Conservation (phyloP, 2,797 vertebrate species). For the Sternotherus odoratus region DNA sequence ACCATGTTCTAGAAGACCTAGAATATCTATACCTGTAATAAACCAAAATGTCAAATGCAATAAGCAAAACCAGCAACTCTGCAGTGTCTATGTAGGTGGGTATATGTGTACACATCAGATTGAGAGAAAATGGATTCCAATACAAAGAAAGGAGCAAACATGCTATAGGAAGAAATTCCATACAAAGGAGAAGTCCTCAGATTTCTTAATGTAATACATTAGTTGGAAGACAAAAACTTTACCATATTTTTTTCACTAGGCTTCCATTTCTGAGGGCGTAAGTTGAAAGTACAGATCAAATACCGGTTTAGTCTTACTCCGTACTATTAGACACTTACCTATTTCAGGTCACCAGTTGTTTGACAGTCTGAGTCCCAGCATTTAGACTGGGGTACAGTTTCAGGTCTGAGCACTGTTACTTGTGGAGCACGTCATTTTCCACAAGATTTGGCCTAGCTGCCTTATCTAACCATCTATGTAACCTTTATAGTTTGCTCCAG, state of each 20-base stretch:
- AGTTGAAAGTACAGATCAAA: too few species aligned
- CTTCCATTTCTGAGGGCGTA: neutral
- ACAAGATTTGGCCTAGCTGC: neutral
- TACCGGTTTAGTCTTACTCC: neutral
- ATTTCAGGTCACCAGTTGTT: neutral
- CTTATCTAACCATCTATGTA: neutral
- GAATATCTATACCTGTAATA: neutral
- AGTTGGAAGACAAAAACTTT: neutral
- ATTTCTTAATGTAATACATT: neutral
- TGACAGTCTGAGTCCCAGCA: neutral
- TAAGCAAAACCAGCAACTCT: neutral
- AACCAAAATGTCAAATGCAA: neutral
- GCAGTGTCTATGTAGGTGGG: neutral
- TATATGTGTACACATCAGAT: neutral
- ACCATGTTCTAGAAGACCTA: neutral
- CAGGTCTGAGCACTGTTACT: neutral
- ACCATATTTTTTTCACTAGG: neutral
- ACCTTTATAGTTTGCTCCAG: neutral
- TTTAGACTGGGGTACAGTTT: neutral
- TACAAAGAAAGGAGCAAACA: neutral
- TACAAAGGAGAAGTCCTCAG: neutral
- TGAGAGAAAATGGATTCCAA: accelerated
- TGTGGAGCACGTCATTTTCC: neutral
- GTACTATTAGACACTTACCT: neutral
- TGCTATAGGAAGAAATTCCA: neutral